Evolutionary conservation across 2,888 invertebrate species (phyloP), one percentile per base, ranked within the genome.

Genomic region (Rhyacophila evoluta): DNA sequence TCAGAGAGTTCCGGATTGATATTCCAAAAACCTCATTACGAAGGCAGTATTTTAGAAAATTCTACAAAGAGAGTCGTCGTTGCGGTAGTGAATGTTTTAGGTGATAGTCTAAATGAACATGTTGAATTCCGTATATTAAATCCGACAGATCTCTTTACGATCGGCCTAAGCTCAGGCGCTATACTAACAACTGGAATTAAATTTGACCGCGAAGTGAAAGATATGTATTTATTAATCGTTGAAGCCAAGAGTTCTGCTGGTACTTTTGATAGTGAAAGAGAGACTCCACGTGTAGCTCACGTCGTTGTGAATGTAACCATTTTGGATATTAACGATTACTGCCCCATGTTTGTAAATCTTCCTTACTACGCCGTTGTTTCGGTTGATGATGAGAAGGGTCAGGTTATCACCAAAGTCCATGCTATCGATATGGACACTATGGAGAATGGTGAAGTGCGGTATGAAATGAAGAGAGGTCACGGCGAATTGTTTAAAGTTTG

Each of bases 291-390:
- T 79, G 92, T 95, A 79, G 96, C 98, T 67, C 95, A 96, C 85
- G 94, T 95, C 37, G 91, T 95, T 72, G 95, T 98, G 11, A 93
- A 95, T 86, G 93, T 98, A 19, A 91, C 93, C 27, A 94, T 99
- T 79, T 87, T 94, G 82, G 99, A 99, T 89, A 93, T 96, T 79
- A 99, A 99, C 88, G 99, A 99, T 89, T 97, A 98, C 88, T 95
- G 95, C 84, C 98, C 98, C 6, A 93, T 95, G 91, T 98, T 98
- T 89, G 94, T 97, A 77, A 95, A 95, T 88, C 92, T 95, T 85
- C 98, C 98, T 0, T 98, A 98, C 88, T 95, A 94, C 85, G 97
- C 97, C 29, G 95, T 97, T 5, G 95, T 97, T 78, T 94, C 95
- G 19, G 94, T 97, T 33, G 96, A 96, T 85, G 95, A 96, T 78